phyloP scores from a whole-genome alignment of 2,797 vertebrate genomes.

The Mico argentatus region DNA sequence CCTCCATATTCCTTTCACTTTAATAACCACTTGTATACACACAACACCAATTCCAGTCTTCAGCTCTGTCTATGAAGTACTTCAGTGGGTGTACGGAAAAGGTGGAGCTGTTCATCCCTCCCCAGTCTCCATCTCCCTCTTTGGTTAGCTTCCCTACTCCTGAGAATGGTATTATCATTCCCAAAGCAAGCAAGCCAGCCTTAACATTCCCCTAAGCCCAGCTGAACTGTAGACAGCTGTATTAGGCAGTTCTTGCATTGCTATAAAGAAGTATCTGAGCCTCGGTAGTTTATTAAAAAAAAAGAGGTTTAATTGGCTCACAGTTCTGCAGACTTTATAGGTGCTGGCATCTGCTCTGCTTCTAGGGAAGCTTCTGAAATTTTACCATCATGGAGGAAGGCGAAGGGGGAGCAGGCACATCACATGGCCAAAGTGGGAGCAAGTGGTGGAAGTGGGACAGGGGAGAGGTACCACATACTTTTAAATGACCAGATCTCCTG shows the following conservation, averaged over 20 bases:
- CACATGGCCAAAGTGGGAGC: neutral
- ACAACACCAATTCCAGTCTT: neutral
- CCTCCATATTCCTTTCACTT: neutral
- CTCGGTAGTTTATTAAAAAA: neutral
- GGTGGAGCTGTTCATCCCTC: neutral
- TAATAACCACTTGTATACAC: neutral
- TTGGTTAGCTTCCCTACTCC: neutral
- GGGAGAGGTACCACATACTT: fast-evolving
- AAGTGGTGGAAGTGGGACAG: neutral
- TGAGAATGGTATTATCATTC: neutral
- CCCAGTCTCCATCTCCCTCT: neutral
- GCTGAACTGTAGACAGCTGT: neutral
- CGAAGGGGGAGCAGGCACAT: neutral
- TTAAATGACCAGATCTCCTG: neutral
- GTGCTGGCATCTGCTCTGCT: neutral
- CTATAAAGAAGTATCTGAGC: neutral
- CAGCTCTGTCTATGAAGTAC: neutral
- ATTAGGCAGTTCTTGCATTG: neutral
- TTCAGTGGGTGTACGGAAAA: neutral
- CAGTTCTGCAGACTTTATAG: neutral
- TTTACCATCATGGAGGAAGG: neutral
- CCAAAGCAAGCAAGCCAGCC: neutral
- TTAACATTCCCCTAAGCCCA: neutral
- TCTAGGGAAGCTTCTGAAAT: neutral
- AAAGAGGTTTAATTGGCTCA: neutral